Conservation (phyloP, 2,113 vertebrate species). For the Microtus oregoni region DNA sequence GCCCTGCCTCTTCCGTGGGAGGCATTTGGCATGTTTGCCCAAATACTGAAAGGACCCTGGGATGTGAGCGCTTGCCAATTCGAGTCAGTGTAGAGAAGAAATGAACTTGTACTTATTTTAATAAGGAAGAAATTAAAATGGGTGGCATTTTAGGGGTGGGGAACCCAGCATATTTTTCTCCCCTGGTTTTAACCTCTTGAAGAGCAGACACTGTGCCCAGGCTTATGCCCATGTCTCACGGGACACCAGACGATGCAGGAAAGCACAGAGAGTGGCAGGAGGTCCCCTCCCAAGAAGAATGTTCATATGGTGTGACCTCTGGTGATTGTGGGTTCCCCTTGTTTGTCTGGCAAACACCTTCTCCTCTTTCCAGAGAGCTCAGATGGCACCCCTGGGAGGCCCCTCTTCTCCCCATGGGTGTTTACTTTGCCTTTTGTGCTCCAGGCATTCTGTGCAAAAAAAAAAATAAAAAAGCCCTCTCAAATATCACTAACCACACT, state of each 20-base stretch:
- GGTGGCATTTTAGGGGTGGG: not conserved
- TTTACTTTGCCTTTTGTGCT: conserved; percentile 54
- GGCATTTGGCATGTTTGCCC: not conserved
- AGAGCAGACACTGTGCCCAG: not conserved
- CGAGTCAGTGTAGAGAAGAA: not conserved
- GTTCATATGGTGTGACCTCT: not conserved
- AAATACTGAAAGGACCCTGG: not conserved
- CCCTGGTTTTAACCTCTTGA: not conserved
- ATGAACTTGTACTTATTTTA: conserved; percentile 15
- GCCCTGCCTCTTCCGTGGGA: not conserved
- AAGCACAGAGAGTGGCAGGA: not conserved
- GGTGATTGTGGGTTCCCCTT: conserved; percentile 12
- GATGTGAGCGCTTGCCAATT: conserved; percentile 5
- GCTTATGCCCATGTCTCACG: not conserved
- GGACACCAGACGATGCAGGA: not conserved
- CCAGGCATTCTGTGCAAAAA: conserved; percentile 42
- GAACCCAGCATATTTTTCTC: not conserved
- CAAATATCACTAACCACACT: conserved; percentile 69
- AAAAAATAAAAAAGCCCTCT: conserved; percentile 17
- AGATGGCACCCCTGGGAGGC: conserved; percentile 55
- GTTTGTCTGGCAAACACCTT: conserved; percentile 67
- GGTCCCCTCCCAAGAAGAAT: not conserved
- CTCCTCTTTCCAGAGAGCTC: conserved; percentile 73
- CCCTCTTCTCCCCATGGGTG: not conserved
- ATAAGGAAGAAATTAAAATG: not conserved